phyloP scores from a whole-genome alignment of 2,797 vertebrate genomes.

The Artibeus lituratus region DNA sequence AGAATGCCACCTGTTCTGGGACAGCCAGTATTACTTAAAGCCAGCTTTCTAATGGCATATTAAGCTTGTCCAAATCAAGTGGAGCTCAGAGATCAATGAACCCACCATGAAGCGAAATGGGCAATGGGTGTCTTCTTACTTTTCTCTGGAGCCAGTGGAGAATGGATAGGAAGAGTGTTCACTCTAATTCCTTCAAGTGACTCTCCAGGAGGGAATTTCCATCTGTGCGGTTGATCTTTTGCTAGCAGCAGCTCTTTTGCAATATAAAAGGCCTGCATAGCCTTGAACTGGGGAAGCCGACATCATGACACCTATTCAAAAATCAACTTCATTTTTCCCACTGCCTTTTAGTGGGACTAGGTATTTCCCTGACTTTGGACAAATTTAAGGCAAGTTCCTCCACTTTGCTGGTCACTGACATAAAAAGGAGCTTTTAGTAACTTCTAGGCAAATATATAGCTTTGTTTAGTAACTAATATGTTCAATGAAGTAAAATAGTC shows the following conservation, averaged over 20 bases:
- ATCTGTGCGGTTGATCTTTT: background rate
- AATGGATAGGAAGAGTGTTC: background rate
- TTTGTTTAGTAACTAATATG: background rate
- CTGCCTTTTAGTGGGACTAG: background rate
- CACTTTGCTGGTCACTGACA: background rate
- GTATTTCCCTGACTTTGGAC: background rate
- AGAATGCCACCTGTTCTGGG: background rate
- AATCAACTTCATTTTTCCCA: background rate
- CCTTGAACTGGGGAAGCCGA: background rate
- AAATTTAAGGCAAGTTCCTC: background rate
- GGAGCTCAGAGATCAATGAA: background rate
- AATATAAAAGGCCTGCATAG: background rate
- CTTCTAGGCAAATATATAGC: background rate
- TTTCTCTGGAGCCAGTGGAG: background rate
- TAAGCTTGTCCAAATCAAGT: background rate
- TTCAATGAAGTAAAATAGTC: background rate
- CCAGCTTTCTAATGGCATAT: background rate
- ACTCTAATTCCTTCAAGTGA: background rate
- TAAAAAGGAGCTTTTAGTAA: background rate
- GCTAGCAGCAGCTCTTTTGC: background rate
- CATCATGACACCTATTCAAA: background rate
- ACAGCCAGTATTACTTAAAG: background rate
- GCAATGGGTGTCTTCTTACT: background rate
- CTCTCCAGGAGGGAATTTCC: background rate
- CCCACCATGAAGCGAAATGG: background rate